Base-by-base conservation (phyloP, 2,888 invertebrate genomes). In the Ptilodon capucinus region DNA sequence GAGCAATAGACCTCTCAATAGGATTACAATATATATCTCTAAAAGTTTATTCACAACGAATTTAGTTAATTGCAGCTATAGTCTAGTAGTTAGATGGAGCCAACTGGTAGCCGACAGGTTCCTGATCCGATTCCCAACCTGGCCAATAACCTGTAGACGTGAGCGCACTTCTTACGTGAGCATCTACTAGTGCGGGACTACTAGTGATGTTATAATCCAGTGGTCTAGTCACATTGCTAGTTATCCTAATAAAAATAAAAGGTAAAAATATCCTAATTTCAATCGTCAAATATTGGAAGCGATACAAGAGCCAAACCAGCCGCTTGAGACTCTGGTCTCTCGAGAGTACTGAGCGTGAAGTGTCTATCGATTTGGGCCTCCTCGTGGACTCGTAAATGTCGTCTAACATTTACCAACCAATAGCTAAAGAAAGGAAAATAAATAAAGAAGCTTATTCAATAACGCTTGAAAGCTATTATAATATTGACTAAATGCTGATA, bases 341-440 rank as follows among this genome's bases (percentile, higher is more conserved):
- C 48, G 76, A 78, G 80, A 73, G 73, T 73, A 72, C 71, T 79
- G 72, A 74, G 68, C 73, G 72, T 74, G 74, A 78, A 81, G 77
- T 76, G 74, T 73, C 77, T 68, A 74, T 76, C 73, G 73, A 73
- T 73, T 76, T 74, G 61, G 69, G 72, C 63, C 67, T 68, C 67
- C 71, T 73, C 61, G 54, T 52, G 50, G 60, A 64, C 65, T 76
- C 76, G 69, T 75, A 76, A 76, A 80, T 72, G 58, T 71, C 58
- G 50, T 52, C 61, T 71, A 69, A 70, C 21, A 21, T 76, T 70
- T 68, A 64, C 60, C 55, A 64, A 65, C 46, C 39, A 51, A 50
- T 52, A 51, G 48, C 38, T 57, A 45, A 58, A 42, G 50, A 68
- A 60, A 60, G 67, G 65, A 68, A 62, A 54, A 60, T 48, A 57